Evolutionary conservation across 2,797 vertebrate genomes (phyloP).

Genomic region (Hirundo rustica): DNA sequence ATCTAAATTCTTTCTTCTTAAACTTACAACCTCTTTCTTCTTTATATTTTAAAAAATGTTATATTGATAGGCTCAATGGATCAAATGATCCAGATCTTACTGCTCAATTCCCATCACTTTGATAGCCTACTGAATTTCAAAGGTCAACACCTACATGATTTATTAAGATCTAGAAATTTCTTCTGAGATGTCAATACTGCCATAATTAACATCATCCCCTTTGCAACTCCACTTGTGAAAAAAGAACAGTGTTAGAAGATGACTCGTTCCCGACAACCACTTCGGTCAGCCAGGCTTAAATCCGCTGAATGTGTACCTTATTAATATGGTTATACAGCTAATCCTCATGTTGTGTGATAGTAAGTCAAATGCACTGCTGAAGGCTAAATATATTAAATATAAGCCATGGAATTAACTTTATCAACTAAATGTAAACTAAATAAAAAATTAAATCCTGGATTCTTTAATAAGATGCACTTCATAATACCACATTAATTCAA

Average conservation of each 20-base stretch:
- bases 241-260: not conserved
- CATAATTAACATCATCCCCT: not conserved
- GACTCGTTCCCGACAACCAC: not conserved
- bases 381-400: constrained; percentile 12
- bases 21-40: not conserved
- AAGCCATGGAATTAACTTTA: not conserved
- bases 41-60: not conserved
- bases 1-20: not conserved
- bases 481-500: constrained; percentile 11
- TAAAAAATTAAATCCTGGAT: constrained; percentile 10
- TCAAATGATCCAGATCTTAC: not conserved
- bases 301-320: not conserved
- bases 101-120: not conserved
- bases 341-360: not conserved
- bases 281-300: not conserved
- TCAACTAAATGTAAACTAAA: constrained; percentile 12
- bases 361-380: not conserved
- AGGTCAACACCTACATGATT: not conserved
- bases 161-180: not conserved
- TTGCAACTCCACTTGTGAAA: not conserved
- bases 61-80: not conserved
- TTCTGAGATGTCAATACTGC: not conserved
- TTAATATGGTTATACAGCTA: constrained; percentile 21
- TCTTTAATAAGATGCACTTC: constrained; percentile 29
- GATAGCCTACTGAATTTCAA: not conserved